Evolutionary conservation across 2,113 vertebrate species (phyloP), one percentile per base, ranked within the genome.

Genomic region (Megaceryle maxima): DNA sequence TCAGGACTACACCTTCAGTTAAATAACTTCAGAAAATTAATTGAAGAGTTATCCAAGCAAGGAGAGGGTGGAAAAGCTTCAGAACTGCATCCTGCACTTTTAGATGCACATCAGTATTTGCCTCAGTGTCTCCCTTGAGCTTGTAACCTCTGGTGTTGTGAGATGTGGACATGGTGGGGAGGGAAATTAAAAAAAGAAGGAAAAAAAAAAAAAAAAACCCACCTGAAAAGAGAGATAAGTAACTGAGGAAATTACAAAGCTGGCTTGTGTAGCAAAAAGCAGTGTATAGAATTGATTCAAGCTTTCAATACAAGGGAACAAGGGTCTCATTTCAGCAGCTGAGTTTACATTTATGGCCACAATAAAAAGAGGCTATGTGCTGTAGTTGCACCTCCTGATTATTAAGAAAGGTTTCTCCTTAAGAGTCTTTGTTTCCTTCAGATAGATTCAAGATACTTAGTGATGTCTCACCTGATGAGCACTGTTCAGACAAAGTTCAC

Each of bases 1-100:
- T 91, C 94, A 83, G 72, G 50, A 74, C 75, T 91, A 77, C 37
- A 92, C 67, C 84, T 80, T 74, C 59, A 93, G 67, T 88, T 91
- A 91, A 92, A 80, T 80, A 94, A 93, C 74, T 83, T 91, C n/a
- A 33, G 74, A 93, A 94, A 93, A 96, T 91, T 89, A 94, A 92
- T 77, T 90, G 63, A 91, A 88, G 75, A 76, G 48, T 85, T 76
- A 85, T 48, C 78, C 93, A 96, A 95, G 87, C 78, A 74, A 91
- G 55, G 73, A 80, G 50, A 83, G 10, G 83, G 41, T 59, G 25
- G 25, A 88, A 93, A 92, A 83, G 63, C 31, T 85, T 88, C 59
- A 88, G 70, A 59, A 95, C 15, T 76, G 50, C 29, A 83, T 74
- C n/a, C 26, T 85, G 25, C n/a, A 24, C 72, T 91, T 88, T n/a